Evolutionary conservation across 2,113 vertebrate species (phyloP), one percentile per base, ranked within the genome.

Genomic region (Chloropsis hardwickii): DNA sequence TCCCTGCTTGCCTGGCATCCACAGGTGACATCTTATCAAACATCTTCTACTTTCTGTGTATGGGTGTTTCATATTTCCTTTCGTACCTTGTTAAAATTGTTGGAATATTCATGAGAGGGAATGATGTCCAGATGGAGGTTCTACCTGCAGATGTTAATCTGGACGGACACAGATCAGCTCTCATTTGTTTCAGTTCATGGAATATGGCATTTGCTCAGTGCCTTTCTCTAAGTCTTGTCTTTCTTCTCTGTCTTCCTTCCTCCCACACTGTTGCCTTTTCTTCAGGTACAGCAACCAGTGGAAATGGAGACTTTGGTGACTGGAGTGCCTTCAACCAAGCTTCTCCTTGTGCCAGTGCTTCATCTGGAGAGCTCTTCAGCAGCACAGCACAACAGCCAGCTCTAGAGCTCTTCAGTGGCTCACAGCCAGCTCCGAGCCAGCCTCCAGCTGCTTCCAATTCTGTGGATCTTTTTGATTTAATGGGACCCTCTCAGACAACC

Each of bases 241-340:
- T 81, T 95, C 35, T 85, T 86, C 50, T 81, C 45, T 61, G 12
- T 70, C 42, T 93, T 39, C 48, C 47, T 81, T 70, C 58, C 2
- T 82, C 78, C 47, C 11, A 2, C 35, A 25, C 71, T 66, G 29
- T 84, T 88, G 45, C 39, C 78, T 94, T 81, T 81, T 58, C 57
- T 88, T 84, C 92, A 98, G 98, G 96, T 92, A 95, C 98, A 94
- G 92, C 98, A 92, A 64, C 98, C 58, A 98, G 96, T 97, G 98
- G 98, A 86, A 99, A 98, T 67, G 98, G 98, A 97, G 99, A 99
- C 39, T 99, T 99, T 92, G 99, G 99, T 72, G 99, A 99, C 86
- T 99, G 99, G 99, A 99, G 98, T 94, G 98, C 99, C 95, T 99
- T 99, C 98, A 98, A 98, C 86, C 98, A 98, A 97, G 98, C 98